phyloP scores from a whole-genome alignment of 2,113 vertebrate species.

The Spea bombifrons region DNA sequence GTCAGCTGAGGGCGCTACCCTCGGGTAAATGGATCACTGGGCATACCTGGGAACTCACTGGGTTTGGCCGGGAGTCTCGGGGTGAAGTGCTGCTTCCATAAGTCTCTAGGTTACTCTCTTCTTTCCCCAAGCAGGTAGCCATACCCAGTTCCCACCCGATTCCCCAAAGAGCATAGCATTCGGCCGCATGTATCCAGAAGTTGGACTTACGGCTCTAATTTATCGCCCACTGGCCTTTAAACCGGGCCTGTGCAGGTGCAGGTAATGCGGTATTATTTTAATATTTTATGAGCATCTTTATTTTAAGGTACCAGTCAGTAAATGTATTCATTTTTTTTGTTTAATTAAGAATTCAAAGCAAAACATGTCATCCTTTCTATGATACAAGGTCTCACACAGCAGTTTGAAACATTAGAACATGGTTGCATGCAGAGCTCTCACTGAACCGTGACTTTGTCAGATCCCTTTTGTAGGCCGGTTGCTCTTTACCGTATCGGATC shows the following conservation, averaged over 20 bases:
- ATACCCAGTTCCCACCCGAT: too few species aligned
- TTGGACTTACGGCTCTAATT: too few species aligned
- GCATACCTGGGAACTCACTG: too few species aligned
- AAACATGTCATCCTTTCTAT: not conserved
- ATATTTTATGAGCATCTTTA: constrained; percentile 7
- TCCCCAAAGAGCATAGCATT: too few species aligned
- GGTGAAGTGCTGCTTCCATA: too few species aligned
- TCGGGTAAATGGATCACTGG: too few species aligned
- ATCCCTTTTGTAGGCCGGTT: constrained; percentile 38
- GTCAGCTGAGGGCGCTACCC: too few species aligned
- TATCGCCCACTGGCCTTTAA: too few species aligned
- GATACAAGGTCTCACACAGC: constrained; percentile 2
- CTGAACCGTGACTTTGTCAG: constrained; percentile 34
- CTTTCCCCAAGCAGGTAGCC: too few species aligned
- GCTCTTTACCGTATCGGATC: constrained; percentile 25
- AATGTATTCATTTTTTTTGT: constrained; percentile 1
- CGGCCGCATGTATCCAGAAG: too few species aligned
- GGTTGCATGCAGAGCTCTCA: constrained; percentile 12
- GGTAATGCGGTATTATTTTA: not conserved
- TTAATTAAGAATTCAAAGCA: constrained; percentile 10
- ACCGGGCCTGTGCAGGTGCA: not conserved
- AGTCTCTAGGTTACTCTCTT: too few species aligned
- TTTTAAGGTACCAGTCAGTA: not conserved
- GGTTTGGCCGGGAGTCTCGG: too few species aligned
- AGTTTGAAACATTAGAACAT: constrained; percentile 29